A percentile compares a stretch with the other conserved stretches of the same genome.
These are phyloP conservation scores for Hippocampus kuda DNA, from an alignment of 2,797 vertebrate species.

Conservation along the genomic window DNA sequence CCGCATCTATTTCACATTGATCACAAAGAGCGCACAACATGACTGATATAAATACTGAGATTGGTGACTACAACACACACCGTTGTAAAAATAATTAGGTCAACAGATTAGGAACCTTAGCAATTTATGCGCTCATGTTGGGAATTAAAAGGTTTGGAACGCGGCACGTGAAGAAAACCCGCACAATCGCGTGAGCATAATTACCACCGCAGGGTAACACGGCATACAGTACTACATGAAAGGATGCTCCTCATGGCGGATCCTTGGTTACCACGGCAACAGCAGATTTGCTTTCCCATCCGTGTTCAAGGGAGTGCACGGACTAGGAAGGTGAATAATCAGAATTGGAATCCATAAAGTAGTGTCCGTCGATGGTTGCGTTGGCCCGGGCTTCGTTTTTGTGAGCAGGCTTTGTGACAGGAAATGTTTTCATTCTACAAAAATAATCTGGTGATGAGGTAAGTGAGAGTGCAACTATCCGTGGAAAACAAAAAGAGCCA, in stretches of 20 bases:
- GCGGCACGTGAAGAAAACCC: conserved; percentile 10
- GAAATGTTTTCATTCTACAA: conserved; percentile 27
- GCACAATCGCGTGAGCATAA: neutral
- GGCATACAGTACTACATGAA: conserved; percentile 16
- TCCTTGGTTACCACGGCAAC: conserved; percentile 26
- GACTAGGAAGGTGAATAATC: neutral
- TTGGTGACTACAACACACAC: conserved; percentile 8
- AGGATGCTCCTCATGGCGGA: conserved; percentile 3
- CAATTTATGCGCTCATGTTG: neutral
- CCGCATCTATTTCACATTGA: conserved; percentile 38
- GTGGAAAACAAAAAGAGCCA: conserved; percentile 10
- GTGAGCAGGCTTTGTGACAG: conserved; percentile 16
- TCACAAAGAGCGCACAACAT: conserved; percentile 36
- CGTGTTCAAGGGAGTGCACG: neutral
- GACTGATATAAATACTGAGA: conserved; percentile 22
- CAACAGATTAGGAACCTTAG: neutral
- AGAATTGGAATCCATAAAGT: conserved; percentile 1
- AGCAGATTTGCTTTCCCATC: conserved; percentile 10
- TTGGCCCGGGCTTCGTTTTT: conserved; percentile 18
- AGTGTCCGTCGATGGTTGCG: neutral
- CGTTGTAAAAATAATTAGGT: neutral
- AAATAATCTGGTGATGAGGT: conserved; percentile 34
- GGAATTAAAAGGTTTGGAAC: neutral
- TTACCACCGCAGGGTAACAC: conserved; percentile 23
- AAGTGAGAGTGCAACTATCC: conserved; percentile 22